Conservation (phyloP, 2,797 vertebrate genomes). For the Odontamblyopus rebecca region DNA sequence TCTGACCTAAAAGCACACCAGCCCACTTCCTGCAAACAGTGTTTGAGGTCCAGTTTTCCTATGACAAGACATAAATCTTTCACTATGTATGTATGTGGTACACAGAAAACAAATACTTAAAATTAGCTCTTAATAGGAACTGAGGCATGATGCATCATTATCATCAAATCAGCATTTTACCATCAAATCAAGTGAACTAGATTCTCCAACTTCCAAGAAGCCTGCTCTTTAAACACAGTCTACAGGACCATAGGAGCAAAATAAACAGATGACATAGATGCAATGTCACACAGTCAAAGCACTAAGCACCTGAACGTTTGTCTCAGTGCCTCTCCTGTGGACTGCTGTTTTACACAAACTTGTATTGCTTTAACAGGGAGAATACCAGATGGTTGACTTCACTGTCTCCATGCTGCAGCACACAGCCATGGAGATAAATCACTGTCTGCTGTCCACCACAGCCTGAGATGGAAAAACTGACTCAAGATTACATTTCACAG, state of each 20-base stretch:
- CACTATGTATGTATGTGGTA: background rate
- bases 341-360: conserved; percentile 32
- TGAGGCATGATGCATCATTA: background rate
- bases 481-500: conserved; percentile 56
- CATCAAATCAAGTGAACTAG: background rate
- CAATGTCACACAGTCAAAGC: conserved; percentile 19
- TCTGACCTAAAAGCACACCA: background rate
- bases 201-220: background rate
- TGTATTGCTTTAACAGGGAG: conserved; percentile 70
- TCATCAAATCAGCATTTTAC: background rate
- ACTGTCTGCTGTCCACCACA: conserved; percentile 48
- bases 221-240: background rate
- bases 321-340: conserved; percentile 38
- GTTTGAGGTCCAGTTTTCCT: background rate
- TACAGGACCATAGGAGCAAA: background rate
- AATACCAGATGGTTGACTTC: conserved; percentile 77
- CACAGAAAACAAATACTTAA: too few species aligned
- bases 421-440: conserved; percentile 69
- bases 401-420: conserved; percentile 65
- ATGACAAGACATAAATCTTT: background rate
- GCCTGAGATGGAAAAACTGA: conserved; percentile 74
- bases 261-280: background rate
- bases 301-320: conserved; percentile 37
- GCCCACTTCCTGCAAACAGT: background rate
- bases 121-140: background rate